Conservation (phyloP, 2,113 vertebrate genomes). For the Antechinus flavipes region DNA sequence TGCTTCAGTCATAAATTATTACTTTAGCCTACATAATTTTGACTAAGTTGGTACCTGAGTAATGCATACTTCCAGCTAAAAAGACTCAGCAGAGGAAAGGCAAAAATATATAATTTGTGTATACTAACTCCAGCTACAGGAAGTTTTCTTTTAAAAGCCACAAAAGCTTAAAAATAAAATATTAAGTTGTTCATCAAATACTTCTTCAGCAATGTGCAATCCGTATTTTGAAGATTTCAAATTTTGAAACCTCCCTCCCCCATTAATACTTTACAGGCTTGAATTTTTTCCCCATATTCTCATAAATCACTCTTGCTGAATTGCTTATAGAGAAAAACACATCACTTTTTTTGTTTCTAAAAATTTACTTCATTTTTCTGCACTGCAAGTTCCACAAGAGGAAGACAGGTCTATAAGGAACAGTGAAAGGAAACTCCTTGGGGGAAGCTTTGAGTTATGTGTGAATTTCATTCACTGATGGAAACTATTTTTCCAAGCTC, state of each 20-base stretch:
- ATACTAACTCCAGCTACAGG: constrained; percentile 26
- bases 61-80: constrained; percentile 6
- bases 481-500: neutral
- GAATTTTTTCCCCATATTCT: constrained; percentile 50
- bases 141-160: constrained; percentile 28
- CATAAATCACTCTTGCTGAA: constrained; percentile 44
- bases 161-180: constrained; percentile 43
- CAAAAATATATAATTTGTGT: constrained; percentile 20
- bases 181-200: constrained; percentile 52
- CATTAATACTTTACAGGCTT: constrained; percentile 47
- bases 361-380: constrained; percentile 27
- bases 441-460: neutral
- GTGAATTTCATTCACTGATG: neutral
- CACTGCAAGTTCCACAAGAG: neutral
- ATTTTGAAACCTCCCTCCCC: constrained; percentile 45
- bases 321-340: constrained; percentile 24
- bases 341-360: constrained; percentile 10
- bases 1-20: neutral
- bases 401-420: neutral
- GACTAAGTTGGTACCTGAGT: neutral
- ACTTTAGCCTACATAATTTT: neutral
- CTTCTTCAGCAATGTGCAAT: constrained; percentile 45
- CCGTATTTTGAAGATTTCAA: constrained; percentile 58
- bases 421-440: neutral
- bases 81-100: neutral